Evolutionary conservation across 1,140 invertebrate species (phyloP).

Genomic region (Drosophila gunungcola): DNA sequence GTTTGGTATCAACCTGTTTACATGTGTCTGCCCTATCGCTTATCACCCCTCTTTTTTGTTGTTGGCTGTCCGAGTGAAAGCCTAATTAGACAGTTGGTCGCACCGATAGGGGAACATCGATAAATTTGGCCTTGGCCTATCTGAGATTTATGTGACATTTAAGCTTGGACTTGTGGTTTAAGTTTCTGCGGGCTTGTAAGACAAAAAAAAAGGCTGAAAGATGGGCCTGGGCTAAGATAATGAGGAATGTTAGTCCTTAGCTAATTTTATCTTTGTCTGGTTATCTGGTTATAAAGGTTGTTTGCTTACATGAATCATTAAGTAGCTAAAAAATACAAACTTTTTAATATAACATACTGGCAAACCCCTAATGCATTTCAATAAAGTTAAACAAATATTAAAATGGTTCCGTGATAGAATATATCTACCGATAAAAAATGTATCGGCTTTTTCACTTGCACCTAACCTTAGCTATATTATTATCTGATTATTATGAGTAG

Average conservation of each 20-base stretch:
- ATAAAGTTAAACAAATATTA: too few relatives aligned
- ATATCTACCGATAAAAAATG: too few relatives aligned
- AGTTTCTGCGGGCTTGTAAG: slow-evolving; percentile 36
- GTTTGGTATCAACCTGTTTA: slow-evolving; percentile 60
- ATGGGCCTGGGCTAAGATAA: slow-evolving; percentile 1
- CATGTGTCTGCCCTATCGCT: slow-evolving; percentile 37
- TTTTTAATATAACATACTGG: too few relatives aligned
- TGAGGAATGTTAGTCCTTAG: not conserved
- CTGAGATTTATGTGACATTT: slow-evolving; percentile 68
- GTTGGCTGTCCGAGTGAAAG: slow-evolving; percentile 32
- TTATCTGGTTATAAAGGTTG: not conserved
- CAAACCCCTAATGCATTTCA: too few relatives aligned
- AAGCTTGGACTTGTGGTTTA: slow-evolving; percentile 53
- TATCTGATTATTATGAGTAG: too few relatives aligned
- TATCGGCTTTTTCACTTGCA: too few relatives aligned
- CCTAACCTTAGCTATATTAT: too few relatives aligned
- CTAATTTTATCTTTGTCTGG: not conserved
- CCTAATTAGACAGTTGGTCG: slow-evolving; percentile 60
- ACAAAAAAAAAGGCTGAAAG: slow-evolving; percentile 2
- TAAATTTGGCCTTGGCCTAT: slow-evolving; percentile 54
- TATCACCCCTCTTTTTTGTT: slow-evolving; percentile 26
- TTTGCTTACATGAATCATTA: too few relatives aligned
- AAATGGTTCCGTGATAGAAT: too few relatives aligned
- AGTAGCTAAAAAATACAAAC: too few relatives aligned
- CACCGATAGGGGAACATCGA: slow-evolving; percentile 55